Evolutionary conservation across 2,888 invertebrate species (phyloP), one percentile per base, ranked within the genome.

Genomic region (Leptinotarsa haldemani): DNA sequence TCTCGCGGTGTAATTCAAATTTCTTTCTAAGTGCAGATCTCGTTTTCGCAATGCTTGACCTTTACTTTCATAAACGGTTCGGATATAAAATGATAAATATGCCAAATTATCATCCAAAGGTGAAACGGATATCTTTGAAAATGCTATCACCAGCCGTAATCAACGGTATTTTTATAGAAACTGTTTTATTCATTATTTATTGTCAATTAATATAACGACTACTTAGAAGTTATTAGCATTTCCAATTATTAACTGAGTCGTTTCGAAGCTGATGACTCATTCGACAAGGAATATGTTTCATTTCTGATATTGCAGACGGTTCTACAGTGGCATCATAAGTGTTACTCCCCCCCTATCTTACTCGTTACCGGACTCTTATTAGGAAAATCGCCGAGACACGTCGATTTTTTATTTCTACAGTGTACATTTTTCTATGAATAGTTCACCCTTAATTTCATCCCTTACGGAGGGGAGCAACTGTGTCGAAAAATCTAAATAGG

Each of bases 1-100:
- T 56, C 56, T 53, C 25, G 47, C 22, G 12, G 52, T 9, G 16
- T 18, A 58, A 61, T 48, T 71, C 50, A 13, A 61, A 56, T 67
- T 67, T 70, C 52, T 52, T 53, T 40, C 7, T 61, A 61, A 61
- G 25, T 25, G 16, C 16, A 13, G 25, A 30, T 61, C 15, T 61
- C 30, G 61, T 61, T 22, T 22, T n/a, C 15, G 61, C 18, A 61
- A 61, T n/a, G 4, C 30, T 25, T 25, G 61, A 40, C 61, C 61
- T 61, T 61, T 25, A 22, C 22, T 25, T 61, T 61, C 30, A 13
- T 61, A n/a, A n/a, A n/a, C 61, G 7, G 20, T 12, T 56, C 13
- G 9, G 22, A 25, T 7, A 25, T 30, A 2, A 25, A 30, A 61
- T 15, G 15, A 25, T 30, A 30, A n/a, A 61, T 40, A 61, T 61